Conservation (phyloP, 2,113 vertebrate genomes). For the Oxygymnocypris stewartii region DNA sequence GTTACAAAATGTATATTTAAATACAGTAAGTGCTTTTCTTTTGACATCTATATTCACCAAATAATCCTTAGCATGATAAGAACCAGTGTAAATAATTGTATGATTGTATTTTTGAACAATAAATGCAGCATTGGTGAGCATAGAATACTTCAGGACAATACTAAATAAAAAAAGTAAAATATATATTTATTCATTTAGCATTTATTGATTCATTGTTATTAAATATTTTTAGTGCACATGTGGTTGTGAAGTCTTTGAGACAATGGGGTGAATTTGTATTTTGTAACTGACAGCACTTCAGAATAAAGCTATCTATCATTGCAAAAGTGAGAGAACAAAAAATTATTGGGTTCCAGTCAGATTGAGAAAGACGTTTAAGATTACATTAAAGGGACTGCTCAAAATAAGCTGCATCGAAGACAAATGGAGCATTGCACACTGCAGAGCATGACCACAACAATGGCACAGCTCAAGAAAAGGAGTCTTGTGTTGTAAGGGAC, state of each 20-base stretch:
- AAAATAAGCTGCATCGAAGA: background rate
- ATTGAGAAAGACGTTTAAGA: background rate
- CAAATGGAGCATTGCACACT: background rate
- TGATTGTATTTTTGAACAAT: background rate
- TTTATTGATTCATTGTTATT: no score
- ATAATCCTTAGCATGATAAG: background rate
- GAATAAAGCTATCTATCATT: background rate
- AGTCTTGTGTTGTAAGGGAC: background rate
- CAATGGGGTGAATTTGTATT: background rate
- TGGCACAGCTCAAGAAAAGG: background rate
- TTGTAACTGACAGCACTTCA: background rate
- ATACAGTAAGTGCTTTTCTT: no score
- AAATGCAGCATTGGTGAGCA: background rate
- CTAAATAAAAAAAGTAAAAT: no score
- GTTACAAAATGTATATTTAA: no score
- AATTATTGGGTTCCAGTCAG: background rate
- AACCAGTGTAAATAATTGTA: background rate
- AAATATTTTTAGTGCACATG: no score
- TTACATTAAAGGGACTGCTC: background rate
- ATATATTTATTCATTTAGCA: no score
- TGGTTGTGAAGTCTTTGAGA: background rate
- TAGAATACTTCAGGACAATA: no score
- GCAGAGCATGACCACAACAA: constrained; percentile 4
- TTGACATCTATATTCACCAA: no score
- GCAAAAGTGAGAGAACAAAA: background rate